phyloP scores from a whole-genome alignment of 2,888 invertebrate species.

The Rugalucina vietnamica region DNA sequence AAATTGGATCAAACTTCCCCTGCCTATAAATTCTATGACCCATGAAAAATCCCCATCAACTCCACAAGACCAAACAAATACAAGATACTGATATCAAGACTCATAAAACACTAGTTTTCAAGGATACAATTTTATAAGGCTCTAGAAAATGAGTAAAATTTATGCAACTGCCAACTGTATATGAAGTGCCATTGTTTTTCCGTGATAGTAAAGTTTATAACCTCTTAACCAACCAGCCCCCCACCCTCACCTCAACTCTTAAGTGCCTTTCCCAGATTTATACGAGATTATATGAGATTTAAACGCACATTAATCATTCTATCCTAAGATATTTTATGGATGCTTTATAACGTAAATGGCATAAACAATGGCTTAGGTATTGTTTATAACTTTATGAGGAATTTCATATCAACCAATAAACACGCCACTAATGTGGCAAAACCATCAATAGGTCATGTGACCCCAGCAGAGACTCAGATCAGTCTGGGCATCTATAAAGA shows the following conservation, averaged over 20 bases:
- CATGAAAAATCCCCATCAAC: too few species aligned
- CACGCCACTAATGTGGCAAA: too few species aligned
- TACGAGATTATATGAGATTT: not conserved
- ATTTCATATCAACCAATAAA: not conserved
- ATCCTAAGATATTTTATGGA: not conserved
- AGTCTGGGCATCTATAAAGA: too few species aligned
- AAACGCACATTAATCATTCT: not conserved
- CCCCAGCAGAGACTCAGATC: too few species aligned
- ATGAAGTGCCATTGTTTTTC: constrained; percentile 5
- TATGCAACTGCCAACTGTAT: not conserved
- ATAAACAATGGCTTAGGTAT: not conserved
- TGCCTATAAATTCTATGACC: too few species aligned
- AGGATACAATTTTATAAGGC: constrained; percentile 8
- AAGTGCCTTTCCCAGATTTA: not conserved
- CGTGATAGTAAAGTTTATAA: not conserved
- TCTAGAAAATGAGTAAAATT: not conserved
- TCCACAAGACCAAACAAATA: too few species aligned
- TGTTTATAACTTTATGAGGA: not conserved
- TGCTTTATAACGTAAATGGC: not conserved
- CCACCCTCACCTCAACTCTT: constrained; percentile 3
- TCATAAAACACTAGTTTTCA: not conserved
- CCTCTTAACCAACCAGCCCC: not conserved
- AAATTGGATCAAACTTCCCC: too few species aligned
- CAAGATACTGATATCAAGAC: not conserved
- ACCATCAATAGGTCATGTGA: too few species aligned